phyloP scores from a whole-genome alignment of 2,113 vertebrate species.

The Chaetura pelagica region DNA sequence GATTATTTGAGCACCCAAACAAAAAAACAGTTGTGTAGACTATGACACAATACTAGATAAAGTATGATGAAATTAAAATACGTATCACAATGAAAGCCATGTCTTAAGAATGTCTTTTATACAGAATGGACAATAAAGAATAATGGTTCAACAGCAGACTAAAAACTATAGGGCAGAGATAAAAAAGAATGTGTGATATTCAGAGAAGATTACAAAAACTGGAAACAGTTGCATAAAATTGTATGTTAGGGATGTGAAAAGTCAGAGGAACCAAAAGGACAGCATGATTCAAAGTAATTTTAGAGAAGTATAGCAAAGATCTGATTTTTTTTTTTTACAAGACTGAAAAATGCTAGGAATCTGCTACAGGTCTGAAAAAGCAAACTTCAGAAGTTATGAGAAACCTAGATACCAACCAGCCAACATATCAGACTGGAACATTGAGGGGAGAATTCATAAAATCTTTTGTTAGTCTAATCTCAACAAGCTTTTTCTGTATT shows the following conservation, averaged over 20 bases:
- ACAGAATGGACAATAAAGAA: neutral
- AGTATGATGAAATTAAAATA: neutral
- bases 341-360: neutral
- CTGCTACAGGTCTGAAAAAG: neutral
- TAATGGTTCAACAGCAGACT: neutral
- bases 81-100: neutral
- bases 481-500: neutral
- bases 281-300: neutral
- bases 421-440: neutral
- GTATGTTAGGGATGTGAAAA: neutral
- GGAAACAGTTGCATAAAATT: neutral
- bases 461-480: neutral
- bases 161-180: neutral
- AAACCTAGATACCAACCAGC: neutral
- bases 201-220: neutral
- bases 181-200: neutral
- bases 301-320: neutral
- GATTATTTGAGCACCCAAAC: neutral
- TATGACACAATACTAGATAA: neutral
- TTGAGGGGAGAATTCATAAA: neutral
- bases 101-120: neutral
- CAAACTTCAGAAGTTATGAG: neutral
- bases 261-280: neutral
- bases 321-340: neutral
- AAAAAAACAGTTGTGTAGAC: neutral